phyloP scores from a whole-genome alignment of 2,113 vertebrate genomes.

The Nothocercus nigrocapillus region DNA sequence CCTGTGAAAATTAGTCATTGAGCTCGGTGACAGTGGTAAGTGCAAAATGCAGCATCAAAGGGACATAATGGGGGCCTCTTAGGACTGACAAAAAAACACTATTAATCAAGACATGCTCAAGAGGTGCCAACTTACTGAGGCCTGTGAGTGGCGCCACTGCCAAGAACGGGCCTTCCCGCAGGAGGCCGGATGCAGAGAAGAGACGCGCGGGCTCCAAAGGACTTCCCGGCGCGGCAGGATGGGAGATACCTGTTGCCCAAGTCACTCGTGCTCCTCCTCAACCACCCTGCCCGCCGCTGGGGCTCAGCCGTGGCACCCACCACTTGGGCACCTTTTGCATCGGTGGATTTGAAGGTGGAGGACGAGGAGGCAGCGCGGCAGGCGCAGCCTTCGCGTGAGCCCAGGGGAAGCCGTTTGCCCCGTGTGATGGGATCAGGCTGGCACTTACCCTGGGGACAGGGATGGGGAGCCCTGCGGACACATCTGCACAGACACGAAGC shows the following conservation, averaged over 20 bases:
- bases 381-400: too few relatives aligned
- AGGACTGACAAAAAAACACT: conserved; percentile 67
- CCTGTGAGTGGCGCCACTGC: neutral
- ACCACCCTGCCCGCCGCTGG: neutral
- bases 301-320: neutral
- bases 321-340: neutral
- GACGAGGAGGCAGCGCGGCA: too few relatives aligned
- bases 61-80: conserved; percentile 66
- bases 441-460: neutral
- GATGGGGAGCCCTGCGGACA: neutral
- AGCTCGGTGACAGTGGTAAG: conserved; percentile 77
- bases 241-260: too few relatives aligned
- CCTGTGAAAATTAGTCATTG: conserved; percentile 78
- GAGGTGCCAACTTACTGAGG: conserved; percentile 46
- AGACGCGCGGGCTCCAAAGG: neutral
- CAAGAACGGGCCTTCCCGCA: accelerated
- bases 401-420: accelerated
- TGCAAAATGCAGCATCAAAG: conserved; percentile 78
- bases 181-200: neutral
- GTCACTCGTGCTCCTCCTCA: neutral
- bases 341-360: neutral
- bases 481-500: neutral
- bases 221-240: neutral
- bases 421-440: neutral
- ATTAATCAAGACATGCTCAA: conserved; percentile 69